Evolutionary conservation across 2,113 vertebrate species (phyloP), one percentile per base, ranked within the genome.

Genomic region (Hystrix cristata): DNA sequence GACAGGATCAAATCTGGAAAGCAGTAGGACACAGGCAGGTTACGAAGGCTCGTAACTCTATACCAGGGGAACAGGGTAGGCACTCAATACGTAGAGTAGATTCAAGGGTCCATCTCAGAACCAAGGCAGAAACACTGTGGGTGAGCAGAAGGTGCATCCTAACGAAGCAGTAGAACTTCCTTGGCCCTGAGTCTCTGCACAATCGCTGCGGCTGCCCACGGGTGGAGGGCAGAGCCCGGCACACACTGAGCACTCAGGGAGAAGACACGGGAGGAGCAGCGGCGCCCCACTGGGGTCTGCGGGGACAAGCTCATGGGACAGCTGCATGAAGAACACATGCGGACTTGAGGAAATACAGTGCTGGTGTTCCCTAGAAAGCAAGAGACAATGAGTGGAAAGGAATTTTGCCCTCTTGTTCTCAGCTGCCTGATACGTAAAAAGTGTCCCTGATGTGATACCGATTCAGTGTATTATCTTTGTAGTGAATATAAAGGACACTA

Each of bases 341-440:
- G 62, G n/a, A 48, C 65, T 76, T 82, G 7, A 51, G 4, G 16
- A 74, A 7, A 80, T 48, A 38, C 91, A n/a, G 46, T 43, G 7
- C 11, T 67, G 65, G 27, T 2, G 62, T 69, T 76, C 91, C 71
- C 31, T 78, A n/a, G 38, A 81, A 96, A 55, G 27, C 25, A 94
- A 80, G 0, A 74, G 53, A 78, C 13, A 19, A n/a, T 31, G 55
- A 57, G 48, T 48, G 10, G 51, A 76, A 94, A 74, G 14, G 51
- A 69, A 88, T 89, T 59, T 29, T 96, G 48, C 11, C 60, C 43
- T 84, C 43, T 91, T 62, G 21, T 29, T 71, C 90, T 51, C 57
- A 71, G 43, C 76, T n/a, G 82, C 67, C 19, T 95, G 80, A 71
- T 88, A 60, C 48, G 4, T 72, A 23, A 80, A 67, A 80, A 95